These are phyloP conservation scores for Triops cancriformis DNA, from an alignment of 1,140 invertebrate species.

Conservation along the genomic window DNA sequence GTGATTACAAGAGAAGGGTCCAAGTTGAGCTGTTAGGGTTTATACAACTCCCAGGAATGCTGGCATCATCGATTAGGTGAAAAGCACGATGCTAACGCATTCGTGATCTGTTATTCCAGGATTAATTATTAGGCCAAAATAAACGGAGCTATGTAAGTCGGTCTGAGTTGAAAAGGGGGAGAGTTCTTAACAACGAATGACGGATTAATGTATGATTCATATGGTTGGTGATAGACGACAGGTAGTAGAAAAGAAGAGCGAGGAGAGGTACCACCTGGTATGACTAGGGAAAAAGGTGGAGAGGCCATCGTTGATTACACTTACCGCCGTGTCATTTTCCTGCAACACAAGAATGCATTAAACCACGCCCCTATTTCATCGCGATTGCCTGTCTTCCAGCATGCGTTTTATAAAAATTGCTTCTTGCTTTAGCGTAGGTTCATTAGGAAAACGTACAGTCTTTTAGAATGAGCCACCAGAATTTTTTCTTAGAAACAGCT, in stretches of 20 bases:
- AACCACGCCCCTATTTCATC: neutral
- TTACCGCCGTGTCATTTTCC: constrained; percentile 9
- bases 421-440: neutral
- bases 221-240: neutral
- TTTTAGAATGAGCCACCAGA: neutral
- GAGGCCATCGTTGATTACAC: constrained; percentile 8
- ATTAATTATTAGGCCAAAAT: constrained; percentile 1
- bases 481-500: neutral
- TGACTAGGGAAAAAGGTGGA: neutral
- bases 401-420: neutral
- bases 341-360: neutral
- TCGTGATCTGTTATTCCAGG: neutral
- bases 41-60: neutral
- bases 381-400: neutral
- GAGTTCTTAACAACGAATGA: no score
- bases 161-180: no score
- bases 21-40: neutral
- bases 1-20: neutral
- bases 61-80: neutral
- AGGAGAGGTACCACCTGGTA: constrained; percentile 19
- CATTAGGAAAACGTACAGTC: no score
- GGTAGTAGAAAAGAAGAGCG: constrained; percentile 1
- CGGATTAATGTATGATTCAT: no score
- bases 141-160: neutral
- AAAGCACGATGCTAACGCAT: neutral